A percentile compares a stretch with the other conserved stretches of the same genome.
phyloP scores from a whole-genome alignment of 1,140 invertebrate genomes.

The Drosophila subpulchrella region DNA sequence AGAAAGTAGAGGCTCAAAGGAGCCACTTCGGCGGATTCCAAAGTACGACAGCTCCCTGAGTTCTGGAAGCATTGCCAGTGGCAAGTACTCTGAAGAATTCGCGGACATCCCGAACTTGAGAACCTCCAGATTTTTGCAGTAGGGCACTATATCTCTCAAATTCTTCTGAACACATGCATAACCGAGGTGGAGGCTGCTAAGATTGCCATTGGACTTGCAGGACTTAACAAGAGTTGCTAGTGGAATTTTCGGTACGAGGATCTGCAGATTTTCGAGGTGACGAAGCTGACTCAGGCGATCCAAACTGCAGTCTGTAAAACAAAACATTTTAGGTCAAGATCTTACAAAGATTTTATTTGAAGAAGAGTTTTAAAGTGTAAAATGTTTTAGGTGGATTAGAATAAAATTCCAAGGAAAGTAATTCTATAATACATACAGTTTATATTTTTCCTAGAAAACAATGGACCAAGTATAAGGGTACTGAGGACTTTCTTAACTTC shows the following conservation, averaged over 20 bases:
- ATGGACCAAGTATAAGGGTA: no score
- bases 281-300: constrained; percentile 23
- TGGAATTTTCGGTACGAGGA: constrained; percentile 27
- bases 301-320: constrained; percentile 30
- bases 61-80: constrained; percentile 41
- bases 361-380: no score
- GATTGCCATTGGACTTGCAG: constrained; percentile 49
- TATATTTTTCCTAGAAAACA: no score
- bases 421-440: no score
- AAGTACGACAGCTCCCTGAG: constrained; percentile 42
- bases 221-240: constrained; percentile 33
- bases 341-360: no score
- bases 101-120: constrained; percentile 54
- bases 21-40: constrained; percentile 45
- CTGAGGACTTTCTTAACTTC: no score
- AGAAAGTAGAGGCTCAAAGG: constrained; percentile 50
- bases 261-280: constrained; percentile 33
- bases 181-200: constrained; percentile 39
- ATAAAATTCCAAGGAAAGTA: no score
- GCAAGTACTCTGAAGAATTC: constrained; percentile 36
- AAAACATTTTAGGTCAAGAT: neutral
- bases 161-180: constrained; percentile 38
- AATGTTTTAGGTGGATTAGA: no score
- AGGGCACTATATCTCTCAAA: constrained; percentile 38
- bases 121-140: constrained; percentile 50